Evolutionary conservation across 2,113 vertebrate species (phyloP).

Genomic region (Oxyura jamaicensis): DNA sequence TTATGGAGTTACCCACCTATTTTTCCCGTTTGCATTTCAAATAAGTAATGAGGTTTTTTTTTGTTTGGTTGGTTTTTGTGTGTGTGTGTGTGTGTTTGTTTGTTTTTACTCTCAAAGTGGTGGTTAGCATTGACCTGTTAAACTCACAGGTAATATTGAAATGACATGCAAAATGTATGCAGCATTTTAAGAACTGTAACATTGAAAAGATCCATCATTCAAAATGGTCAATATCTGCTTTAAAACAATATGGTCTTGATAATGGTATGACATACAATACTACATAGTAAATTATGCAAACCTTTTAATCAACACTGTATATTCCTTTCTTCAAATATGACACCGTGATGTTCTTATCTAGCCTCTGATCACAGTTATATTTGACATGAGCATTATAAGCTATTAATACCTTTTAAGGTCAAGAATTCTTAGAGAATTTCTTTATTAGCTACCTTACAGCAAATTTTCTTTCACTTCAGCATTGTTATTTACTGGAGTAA

Average conservation of each 20-base stretch:
- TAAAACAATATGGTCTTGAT: neutral
- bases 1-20: neutral
- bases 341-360: neutral
- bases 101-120: neutral
- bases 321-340: neutral
- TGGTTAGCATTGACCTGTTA: neutral
- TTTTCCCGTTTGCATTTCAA: neutral
- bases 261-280: neutral
- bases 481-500: neutral
- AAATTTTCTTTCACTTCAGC: neutral
- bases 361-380: neutral
- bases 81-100: neutral
- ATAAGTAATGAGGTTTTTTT: neutral
- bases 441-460: neutral
- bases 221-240: neutral
- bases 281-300: neutral
- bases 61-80: neutral
- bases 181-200: neutral
- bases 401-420: neutral
- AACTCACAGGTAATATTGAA: neutral
- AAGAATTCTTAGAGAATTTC: neutral
- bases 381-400: neutral
- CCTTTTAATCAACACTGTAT: neutral
- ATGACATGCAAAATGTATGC: neutral
- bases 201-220: neutral